A percentile compares a stretch with the other conserved stretches of the same genome.
phyloP scores from a whole-genome alignment of 1,140 invertebrate genomes.

The Drosophila persimilis region DNA sequence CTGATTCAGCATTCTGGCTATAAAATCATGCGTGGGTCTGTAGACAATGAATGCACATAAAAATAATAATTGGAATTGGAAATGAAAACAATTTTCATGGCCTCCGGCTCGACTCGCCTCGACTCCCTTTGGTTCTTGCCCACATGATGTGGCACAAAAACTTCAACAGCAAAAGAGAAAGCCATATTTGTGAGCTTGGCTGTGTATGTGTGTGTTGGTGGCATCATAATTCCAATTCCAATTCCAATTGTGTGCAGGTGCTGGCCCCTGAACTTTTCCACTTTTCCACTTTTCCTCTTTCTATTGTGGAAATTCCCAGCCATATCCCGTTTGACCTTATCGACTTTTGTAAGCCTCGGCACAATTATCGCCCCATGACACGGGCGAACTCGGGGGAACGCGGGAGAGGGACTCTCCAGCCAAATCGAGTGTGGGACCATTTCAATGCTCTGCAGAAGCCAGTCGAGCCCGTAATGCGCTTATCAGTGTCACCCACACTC shows the following conservation, averaged over 20 bases:
- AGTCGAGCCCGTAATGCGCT: conserved; percentile 72
- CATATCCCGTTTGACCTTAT: conserved; percentile 59
- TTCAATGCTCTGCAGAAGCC: conserved; percentile 34
- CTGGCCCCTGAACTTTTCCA: conserved; percentile 15
- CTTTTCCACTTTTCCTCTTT: background rate
- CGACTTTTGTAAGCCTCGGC: background rate
- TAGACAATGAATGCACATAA: conserved; percentile 78
- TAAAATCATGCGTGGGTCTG: conserved; percentile 66
- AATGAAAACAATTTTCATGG: conserved; percentile 76
- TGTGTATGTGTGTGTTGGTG: conserved; percentile 15
- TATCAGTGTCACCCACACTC: conserved; percentile 64
- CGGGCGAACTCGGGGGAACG: background rate
- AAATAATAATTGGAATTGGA: conserved; percentile 80
- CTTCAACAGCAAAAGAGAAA: background rate
- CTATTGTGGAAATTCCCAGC: conserved; percentile 7
- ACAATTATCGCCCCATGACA: conserved; percentile 43
- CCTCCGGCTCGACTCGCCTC: background rate
- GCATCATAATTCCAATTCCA: conserved; percentile 39
- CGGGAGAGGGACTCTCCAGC: background rate
- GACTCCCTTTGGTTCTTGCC: no score
- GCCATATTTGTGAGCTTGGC: background rate
- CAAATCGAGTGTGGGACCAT: conserved; percentile 22
- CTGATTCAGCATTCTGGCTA: conserved; percentile 68
- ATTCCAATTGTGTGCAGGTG: conserved; percentile 43
- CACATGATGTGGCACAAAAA: conserved; percentile 63